Evolutionary conservation across 1,140 invertebrate species (phyloP).

Genomic region (Luehdorfia chinensis): DNA sequence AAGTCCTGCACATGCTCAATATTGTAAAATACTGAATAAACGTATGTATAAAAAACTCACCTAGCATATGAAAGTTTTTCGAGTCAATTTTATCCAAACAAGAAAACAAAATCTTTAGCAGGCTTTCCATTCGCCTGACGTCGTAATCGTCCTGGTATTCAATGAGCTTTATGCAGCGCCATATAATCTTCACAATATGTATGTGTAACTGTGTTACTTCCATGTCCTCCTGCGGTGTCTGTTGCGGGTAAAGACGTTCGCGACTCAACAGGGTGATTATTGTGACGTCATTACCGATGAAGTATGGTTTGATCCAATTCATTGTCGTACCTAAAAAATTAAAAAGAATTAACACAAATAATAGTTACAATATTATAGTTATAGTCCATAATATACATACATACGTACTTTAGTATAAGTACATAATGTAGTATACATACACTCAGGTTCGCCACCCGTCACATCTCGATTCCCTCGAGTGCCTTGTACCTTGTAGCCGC

Average conservation of each 20-base stretch:
- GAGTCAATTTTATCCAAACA: conserved; percentile 63
- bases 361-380: too few species aligned
- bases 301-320: conserved; percentile 51
- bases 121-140: conserved; percentile 45
- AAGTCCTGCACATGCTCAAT: too few species aligned
- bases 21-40: too few species aligned
- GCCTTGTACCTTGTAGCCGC: too few species aligned
- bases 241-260: conserved; percentile 48
- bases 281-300: conserved; percentile 48
- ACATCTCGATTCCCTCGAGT: too few species aligned
- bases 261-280: conserved; percentile 53
- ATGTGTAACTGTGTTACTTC: conserved; percentile 58
- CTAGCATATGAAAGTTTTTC: conserved; percentile 70
- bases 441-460: too few species aligned
- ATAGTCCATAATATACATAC: too few species aligned
- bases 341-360: too few species aligned
- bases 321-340: conserved; percentile 36
- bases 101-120: conserved; percentile 57
- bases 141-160: conserved; percentile 45
- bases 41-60: conserved; percentile 47
- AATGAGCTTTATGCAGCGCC: conserved; percentile 39
- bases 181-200: conserved; percentile 55
- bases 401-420: too few species aligned
- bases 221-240: conserved; percentile 47
- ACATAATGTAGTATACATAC: too few species aligned